Evolutionary conservation across 1,140 invertebrate species (phyloP).

Genomic region (Ips nitidus): DNA sequence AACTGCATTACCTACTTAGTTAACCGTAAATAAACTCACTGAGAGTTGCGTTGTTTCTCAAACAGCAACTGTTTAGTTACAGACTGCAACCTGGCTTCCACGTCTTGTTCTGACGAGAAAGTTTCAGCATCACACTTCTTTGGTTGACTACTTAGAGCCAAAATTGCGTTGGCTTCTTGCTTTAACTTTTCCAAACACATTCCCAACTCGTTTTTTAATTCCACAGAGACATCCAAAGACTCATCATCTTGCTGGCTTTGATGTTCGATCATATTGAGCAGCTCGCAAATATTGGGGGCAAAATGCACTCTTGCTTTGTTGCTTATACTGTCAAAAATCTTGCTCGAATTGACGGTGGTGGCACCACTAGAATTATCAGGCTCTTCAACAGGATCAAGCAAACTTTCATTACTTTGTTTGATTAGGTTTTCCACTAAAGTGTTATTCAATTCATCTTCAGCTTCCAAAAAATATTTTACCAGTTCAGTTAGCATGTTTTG

Average conservation of each 20-base stretch:
- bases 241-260: conserved; percentile 48
- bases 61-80: conserved; percentile 43
- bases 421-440: conserved; percentile 68
- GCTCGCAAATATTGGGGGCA: conserved; percentile 65
- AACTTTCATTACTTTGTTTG: conserved; percentile 50
- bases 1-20: not conserved
- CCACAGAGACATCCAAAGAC: conserved; percentile 54
- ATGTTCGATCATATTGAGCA: conserved; percentile 63
- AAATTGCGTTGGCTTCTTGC: conserved; percentile 66
- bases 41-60: conserved; percentile 38
- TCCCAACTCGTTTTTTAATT: conserved; percentile 62
- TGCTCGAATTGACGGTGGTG: conserved; percentile 31
- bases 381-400: conserved; percentile 40
- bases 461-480: conserved; percentile 69
- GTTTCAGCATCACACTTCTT: conserved; percentile 18
- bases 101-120: conserved; percentile 2
- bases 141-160: conserved; percentile 58
- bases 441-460: conserved; percentile 76
- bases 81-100: conserved; percentile 31
- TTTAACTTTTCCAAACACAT: conserved; percentile 66
- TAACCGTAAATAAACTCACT: conserved; percentile 43
- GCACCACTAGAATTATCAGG: conserved; percentile 32
- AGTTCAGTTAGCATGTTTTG: conserved; percentile 65
- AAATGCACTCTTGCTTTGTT: conserved; percentile 64
- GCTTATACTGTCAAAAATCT: conserved; percentile 31